Conservation (phyloP, 2,797 vertebrate genomes). For the Helarctos malayanus region DNA sequence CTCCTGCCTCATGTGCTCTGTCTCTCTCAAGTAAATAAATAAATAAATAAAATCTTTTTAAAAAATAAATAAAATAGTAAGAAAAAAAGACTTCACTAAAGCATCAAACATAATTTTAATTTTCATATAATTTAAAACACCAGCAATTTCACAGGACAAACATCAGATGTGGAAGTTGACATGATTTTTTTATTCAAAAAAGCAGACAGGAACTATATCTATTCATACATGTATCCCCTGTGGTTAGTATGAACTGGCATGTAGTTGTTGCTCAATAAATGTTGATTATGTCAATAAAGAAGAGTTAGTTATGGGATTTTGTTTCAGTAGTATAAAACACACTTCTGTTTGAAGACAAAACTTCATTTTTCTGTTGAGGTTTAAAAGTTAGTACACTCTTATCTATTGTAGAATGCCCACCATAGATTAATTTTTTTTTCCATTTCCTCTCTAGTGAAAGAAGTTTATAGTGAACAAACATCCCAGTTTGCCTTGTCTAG, state of each 20-base stretch:
- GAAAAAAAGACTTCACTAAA: neutral
- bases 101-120: neutral
- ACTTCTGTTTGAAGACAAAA: conserved; percentile 2
- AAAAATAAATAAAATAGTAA: neutral
- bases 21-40: too few species aligned
- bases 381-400: conserved; percentile 19
- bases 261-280: neutral
- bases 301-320: neutral
- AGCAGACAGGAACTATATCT: neutral
- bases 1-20: too few species aligned
- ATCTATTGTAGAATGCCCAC: neutral
- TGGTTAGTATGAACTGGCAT: neutral
- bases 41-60: neutral
- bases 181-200: neutral
- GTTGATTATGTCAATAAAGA: neutral
- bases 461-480: neutral
- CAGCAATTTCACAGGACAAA: neutral
- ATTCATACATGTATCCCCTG: neutral
- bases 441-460: neutral
- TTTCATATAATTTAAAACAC: neutral
- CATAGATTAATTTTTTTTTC: neutral
- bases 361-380: neutral
- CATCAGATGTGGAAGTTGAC: neutral
- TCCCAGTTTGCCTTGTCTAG: neutral
- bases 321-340: neutral